Evolutionary conservation across 2,797 vertebrate species (phyloP), one percentile per base, ranked within the genome.

Genomic region (Huso huso): DNA sequence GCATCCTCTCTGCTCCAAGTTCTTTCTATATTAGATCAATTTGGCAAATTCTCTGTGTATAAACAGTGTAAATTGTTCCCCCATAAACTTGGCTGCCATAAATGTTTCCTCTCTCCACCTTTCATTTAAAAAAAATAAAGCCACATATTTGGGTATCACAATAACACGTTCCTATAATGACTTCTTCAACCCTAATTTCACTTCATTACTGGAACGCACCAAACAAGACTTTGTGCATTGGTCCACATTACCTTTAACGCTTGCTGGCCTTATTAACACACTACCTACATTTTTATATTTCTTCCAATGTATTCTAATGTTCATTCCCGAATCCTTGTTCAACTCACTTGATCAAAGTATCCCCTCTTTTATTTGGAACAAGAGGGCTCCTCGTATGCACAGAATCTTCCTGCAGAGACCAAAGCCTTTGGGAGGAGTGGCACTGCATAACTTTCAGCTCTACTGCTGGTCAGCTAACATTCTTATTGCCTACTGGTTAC

Each of bases 91-190:
- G 13, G n/a, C 9, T 9, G 3, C 15, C 4, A 15, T 37, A 10
- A 6, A 18, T 18, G 18, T 18, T 18, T 18, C 18, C 18, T 18
- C 15, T 18, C 18, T 18, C 18, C 18, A 18, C 18, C 9, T 15
- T 48, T 61, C 60, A 7, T 61, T 9, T 61, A 9, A 15, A 15
- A 15, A 6, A 9, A 18, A 55, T 53, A 57, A 10, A 9, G 4
- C 51, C 6, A 65, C 49, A 6, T 65, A 53, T 9, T 11, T 65
- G 15, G 64, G 64, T 10, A 37, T 65, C 6, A 65, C 52, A 37
- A 37, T 65, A 50, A 57, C 64, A 2, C 64, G n/a, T 63, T 75
- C 74, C 23, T n/a, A 5, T 11, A 9, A 1, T 9, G 13, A 51
- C 6, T 5, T 65, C 11, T 65, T 50, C 37, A 66, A 59, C 1